These are phyloP conservation scores for Bombylius major DNA, from an alignment of 2,888 invertebrate genomes.

Conservation along the genomic window DNA sequence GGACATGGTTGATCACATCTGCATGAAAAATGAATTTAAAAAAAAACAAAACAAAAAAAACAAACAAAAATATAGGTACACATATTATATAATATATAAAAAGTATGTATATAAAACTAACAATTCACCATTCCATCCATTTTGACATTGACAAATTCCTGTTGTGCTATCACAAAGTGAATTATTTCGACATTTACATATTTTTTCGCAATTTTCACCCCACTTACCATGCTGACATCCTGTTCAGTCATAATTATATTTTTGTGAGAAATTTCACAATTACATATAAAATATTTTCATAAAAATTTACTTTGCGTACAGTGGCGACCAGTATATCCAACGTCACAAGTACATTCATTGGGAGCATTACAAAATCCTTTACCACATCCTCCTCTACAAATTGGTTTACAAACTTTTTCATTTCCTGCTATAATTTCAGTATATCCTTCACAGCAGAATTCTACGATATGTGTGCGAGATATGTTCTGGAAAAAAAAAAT, in stretches of 20 bases:
- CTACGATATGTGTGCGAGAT: constrained; percentile 50
- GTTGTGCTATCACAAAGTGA: constrained; percentile 50
- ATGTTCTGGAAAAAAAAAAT: constrained; percentile 45
- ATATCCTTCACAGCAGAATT: constrained; percentile 67
- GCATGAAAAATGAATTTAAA: constrained; percentile 1
- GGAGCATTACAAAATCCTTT: constrained; percentile 44
- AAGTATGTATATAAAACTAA: constrained; percentile 31
- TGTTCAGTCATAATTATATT: constrained; percentile 22
- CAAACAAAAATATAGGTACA: background rate
- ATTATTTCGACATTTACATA: constrained; percentile 50
- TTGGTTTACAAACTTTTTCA: constrained; percentile 34
- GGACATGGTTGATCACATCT: constrained; percentile 34
- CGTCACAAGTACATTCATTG: constrained; percentile 46
- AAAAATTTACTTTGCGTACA: constrained; percentile 27
- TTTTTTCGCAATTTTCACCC: constrained; percentile 59
- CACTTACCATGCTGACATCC: constrained; percentile 57
- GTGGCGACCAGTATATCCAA: constrained; percentile 37
- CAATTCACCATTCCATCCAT: constrained; percentile 57
- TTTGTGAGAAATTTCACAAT: too few relatives aligned
- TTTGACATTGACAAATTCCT: constrained; percentile 52
- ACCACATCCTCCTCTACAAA: constrained; percentile 33
- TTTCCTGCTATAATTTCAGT: constrained; percentile 39
- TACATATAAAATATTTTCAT: background rate
- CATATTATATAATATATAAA: background rate
- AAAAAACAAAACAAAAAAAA: background rate